A percentile compares a stretch with the other conserved stretches of the same genome.
These are phyloP conservation scores for Percina caprodes DNA, from an alignment of 2,113 vertebrate species.

Conservation along the genomic window DNA sequence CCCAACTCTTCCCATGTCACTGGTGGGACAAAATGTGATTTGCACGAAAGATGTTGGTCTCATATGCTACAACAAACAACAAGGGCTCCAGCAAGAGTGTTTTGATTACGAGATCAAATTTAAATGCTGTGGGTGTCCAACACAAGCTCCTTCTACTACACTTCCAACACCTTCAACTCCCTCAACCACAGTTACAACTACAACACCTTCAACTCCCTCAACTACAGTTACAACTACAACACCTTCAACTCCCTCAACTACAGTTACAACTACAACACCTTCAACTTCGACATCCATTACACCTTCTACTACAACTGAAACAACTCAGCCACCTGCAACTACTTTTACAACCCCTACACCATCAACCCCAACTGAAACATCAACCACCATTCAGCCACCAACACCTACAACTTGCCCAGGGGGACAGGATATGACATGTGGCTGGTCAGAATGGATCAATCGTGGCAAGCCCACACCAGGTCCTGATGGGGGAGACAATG, in stretches of 20 bases:
- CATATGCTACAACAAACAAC: too few relatives aligned
- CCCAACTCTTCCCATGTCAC: too few relatives aligned
- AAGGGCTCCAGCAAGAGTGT: too few relatives aligned
- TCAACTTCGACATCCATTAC: background rate
- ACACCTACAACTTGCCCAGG: background rate
- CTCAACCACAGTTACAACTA: background rate
- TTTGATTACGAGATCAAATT: too few relatives aligned
- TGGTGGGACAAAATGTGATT: too few relatives aligned
- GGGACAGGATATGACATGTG: background rate
- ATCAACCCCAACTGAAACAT: too few relatives aligned
- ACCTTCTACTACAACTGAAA: background rate
- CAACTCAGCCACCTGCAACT: too few relatives aligned
- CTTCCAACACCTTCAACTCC: background rate
- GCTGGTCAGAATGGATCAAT: constrained; percentile 50
- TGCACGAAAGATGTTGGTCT: too few relatives aligned
- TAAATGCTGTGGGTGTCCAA: too few relatives aligned
- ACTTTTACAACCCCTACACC: too few relatives aligned
- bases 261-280: background rate
- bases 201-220: background rate
- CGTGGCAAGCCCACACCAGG: constrained; percentile 43
- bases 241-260: background rate
- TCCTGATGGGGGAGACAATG: constrained; percentile 50
- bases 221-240: too few relatives aligned
- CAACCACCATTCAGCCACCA: background rate
- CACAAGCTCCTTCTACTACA: too few relatives aligned